A percentile compares a stretch with the other conserved stretches of the same genome.
Evolutionary conservation across 2,888 invertebrate species (phyloP).

Genomic region (Nephrotoma flavescens): DNA sequence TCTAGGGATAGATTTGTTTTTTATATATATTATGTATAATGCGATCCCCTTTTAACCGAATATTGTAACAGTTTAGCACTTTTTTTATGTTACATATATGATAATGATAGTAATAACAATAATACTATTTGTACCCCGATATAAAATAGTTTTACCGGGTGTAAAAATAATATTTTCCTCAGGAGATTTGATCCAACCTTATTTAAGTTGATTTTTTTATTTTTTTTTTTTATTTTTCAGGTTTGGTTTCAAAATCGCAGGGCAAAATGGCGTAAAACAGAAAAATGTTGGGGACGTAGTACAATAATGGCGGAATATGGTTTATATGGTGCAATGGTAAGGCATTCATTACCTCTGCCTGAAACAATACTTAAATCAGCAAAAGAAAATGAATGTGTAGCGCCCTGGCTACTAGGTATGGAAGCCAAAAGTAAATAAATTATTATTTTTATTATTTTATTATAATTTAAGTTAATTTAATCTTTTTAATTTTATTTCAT

Average conservation of each 20-base stretch:
- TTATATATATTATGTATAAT: neutral
- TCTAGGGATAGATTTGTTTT: neutral
- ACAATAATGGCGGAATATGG: slow-evolving; percentile 99
- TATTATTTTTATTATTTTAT: slow-evolving; percentile 8
- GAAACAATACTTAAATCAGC: slow-evolving; percentile 97
- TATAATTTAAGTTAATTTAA: slow-evolving; percentile 5
- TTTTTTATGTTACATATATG: neutral
- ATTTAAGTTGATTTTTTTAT: too few relatives aligned
- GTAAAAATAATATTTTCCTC: neutral
- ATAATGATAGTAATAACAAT: neutral
- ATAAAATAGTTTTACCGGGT: neutral
- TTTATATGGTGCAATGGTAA: slow-evolving; percentile 98
- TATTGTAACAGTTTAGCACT: neutral
- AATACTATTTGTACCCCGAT: neutral
- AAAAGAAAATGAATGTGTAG: slow-evolving; percentile 92
- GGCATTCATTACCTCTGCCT: slow-evolving; percentile 94
- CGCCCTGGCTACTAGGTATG: slow-evolving; percentile 97
- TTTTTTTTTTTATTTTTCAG: slow-evolving; percentile 42
- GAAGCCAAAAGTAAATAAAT: slow-evolving; percentile 34
- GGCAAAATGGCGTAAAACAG: slow-evolving; percentile 99
- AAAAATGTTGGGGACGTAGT: slow-evolving; percentile 98
- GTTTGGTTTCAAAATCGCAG: slow-evolving; percentile 93
- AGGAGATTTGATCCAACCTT: neutral
- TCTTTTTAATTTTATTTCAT: neutral
- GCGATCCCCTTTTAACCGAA: neutral